These are phyloP conservation scores for Rhinophrynus dorsalis DNA, from an alignment of 2,797 vertebrate species.

Conservation along the genomic window DNA sequence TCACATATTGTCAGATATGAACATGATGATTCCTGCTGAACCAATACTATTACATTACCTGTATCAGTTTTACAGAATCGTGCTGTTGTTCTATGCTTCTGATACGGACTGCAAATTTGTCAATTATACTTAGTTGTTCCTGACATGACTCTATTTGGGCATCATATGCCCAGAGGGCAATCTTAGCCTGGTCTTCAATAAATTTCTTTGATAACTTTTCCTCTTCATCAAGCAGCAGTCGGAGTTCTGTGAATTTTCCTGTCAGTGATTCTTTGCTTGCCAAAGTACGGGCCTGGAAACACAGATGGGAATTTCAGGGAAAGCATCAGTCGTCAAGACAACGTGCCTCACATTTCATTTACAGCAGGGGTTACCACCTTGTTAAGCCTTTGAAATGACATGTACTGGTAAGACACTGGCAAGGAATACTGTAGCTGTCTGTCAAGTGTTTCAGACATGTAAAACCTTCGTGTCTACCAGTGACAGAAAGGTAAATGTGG, in stretches of 20 bases:
- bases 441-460: background rate
- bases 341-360: background rate
- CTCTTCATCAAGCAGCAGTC: conserved; percentile 65
- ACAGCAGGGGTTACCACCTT: conserved; percentile 6
- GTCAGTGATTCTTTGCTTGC: conserved; percentile 61
- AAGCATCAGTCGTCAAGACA: background rate
- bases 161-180: conserved; percentile 54
- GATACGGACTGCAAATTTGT: conserved; percentile 50
- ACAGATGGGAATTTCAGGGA: conserved; percentile 12
- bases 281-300: conserved; percentile 55
- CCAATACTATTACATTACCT: conserved; percentile 57
- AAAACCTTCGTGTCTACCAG: conserved; percentile 11
- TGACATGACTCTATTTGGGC: conserved; percentile 52
- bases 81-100: conserved; percentile 55
- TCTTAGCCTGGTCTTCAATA: conserved; percentile 61
- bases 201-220: conserved; percentile 61
- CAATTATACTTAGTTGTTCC: conserved; percentile 51
- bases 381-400: background rate
- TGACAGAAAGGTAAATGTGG: background rate
- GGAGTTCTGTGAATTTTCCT: conserved; percentile 60
- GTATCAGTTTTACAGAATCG: conserved; percentile 57
- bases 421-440: conserved; percentile 1
- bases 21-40: background rate
- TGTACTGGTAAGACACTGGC: conserved; percentile 26
- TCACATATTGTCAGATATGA: too few relatives aligned